Base-by-base conservation (phyloP, 1,140 invertebrate genomes). In the Idris sp. region DNA sequence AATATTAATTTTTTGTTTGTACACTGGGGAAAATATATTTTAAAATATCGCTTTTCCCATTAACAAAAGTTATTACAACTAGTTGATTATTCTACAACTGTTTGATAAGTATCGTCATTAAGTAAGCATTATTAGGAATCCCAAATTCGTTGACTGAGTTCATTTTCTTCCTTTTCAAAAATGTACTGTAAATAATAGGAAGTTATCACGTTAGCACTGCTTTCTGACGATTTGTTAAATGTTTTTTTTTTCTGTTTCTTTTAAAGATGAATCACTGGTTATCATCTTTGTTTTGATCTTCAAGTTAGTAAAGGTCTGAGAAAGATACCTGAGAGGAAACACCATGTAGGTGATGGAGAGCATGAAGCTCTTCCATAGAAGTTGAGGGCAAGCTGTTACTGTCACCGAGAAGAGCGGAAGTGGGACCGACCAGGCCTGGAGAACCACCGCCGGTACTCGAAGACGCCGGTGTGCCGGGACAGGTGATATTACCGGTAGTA, bases 311-410 rank as follows among this genome's bases (percentile, higher is more conserved):
- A 54, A 89, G 82, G 71, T 88, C 88, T 35, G 86, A 83, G 73
- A 89, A 89, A 6, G 85, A 84, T 61, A 88, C 84, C 79, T 87
- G 87, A 49, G 87, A 84, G 33, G 87, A 82, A 68, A 87, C 84
- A 41, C 84, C 84, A 44, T 88, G 87, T 56, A 87, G 78, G 74
- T 87, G 86, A 79, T 88, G 87, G 48, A 87, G 84, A 22, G 85
- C 86, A 62, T 87, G 87, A 0, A 87, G 73, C 44, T 88, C 84
- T 65, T 88, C 87, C 82, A 87, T 86, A 28, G 86, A 87, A 46
- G 85, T 85, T 33, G 86, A 84, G 33, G 85, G 84, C 79, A 87
- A 83, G 67, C 86, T 87, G 76, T 87, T 88, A 56, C 86, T 87
- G 78, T 87, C 86, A 10, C 80, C 83, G 7, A 88, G 81, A 49